Base-by-base conservation (phyloP, 2,888 invertebrate genomes). In the Ethmia dodecea region DNA sequence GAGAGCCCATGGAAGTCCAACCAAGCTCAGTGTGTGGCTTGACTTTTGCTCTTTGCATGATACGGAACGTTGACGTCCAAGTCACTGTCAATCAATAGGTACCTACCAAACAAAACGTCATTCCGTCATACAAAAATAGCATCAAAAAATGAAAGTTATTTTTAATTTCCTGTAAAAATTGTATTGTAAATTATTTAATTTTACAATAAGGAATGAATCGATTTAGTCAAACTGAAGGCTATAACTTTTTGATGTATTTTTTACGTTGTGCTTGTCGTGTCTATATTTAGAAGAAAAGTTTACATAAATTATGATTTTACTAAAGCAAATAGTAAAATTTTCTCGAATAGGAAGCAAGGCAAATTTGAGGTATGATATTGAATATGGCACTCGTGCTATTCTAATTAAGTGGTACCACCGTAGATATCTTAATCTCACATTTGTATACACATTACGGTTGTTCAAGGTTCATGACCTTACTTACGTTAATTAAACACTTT, bases 61-160 rank as follows among this genome's bases (percentile, higher is more conserved):
- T n/a, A n/a, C n/a, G n/a, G n/a, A n/a, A n/a, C n/a, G n/a, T n/a
- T n/a, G n/a, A n/a, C n/a, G n/a, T n/a, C n/a, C n/a, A n/a, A n/a
- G 26, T 33, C 31, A 37, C 10, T 42, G 24, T 43, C 42, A 38
- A 37, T 39, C 15, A 40, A 28, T n/a, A n/a, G n/a, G n/a, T n/a
- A n/a, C 14, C 13, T 31, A 22, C 20, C 27, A 44, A 35, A 25
- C 31, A 55, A 58, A 55, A 63, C 61, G 64, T 67, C 67, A 67
- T 67, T 63, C 63, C 61, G 64, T 67, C 67, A 67, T 67, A 64
- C 63, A 66, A 74, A 83, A 84, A 81, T 80, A 84, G 80, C 55
- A 69, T 71, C 65, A 25, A 66, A 71, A 72, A 70, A 80, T 79
- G 81, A 77, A 73, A 83, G 84, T 81, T 81, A 84, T 79, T 81